Percentiles rank a stretch among this genome's conserved stretches.
phyloP scores from a whole-genome alignment of 2,797 vertebrate genomes.

The Sphaeramia orbicularis region DNA sequence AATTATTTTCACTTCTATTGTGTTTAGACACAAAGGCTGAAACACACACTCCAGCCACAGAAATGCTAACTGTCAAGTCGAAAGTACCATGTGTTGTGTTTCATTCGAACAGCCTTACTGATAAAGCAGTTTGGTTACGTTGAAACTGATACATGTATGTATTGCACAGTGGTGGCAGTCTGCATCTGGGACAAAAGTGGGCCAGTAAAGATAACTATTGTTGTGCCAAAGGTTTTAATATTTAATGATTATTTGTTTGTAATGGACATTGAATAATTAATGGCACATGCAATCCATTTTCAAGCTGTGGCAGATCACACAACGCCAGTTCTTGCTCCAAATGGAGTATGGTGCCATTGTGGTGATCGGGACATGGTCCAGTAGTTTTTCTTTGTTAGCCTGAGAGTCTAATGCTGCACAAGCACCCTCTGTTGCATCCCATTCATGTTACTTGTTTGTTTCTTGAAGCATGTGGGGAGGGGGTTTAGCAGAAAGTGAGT shows the following conservation, averaged over 20 bases:
- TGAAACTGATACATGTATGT: conserved; percentile 46
- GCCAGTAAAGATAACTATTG: conserved; percentile 63
- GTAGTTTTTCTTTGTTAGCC: conserved; percentile 70
- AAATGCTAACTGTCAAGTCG: conserved; percentile 12
- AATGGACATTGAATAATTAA: conserved; percentile 87
- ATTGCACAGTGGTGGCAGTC: conserved; percentile 37
- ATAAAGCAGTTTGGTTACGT: not conserved
- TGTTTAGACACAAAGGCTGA: conserved; percentile 42
- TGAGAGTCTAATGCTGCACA: conserved; percentile 75
- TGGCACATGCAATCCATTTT: conserved; percentile 83
- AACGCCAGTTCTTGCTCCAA: conserved; percentile 48
- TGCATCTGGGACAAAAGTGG: conserved; percentile 53
- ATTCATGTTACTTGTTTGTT: conserved; percentile 69
- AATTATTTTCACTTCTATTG: conserved; percentile 19
- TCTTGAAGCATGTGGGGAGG: conserved; percentile 58
- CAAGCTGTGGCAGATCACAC: conserved; percentile 69
- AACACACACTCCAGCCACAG: conserved; percentile 7
- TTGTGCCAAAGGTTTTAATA: conserved; percentile 75
- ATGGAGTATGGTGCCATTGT: conserved; percentile 40
- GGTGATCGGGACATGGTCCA: conserved; percentile 45
- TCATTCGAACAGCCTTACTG: not conserved
- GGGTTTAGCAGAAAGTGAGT: conserved; percentile 57
- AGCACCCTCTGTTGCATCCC: conserved; percentile 71
- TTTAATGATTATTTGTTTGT: conserved; percentile 85
- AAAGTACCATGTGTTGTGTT: not conserved